These are phyloP conservation scores for Heliconius ethilla DNA, from an alignment of 2,888 invertebrate genomes.

Conservation along the genomic window DNA sequence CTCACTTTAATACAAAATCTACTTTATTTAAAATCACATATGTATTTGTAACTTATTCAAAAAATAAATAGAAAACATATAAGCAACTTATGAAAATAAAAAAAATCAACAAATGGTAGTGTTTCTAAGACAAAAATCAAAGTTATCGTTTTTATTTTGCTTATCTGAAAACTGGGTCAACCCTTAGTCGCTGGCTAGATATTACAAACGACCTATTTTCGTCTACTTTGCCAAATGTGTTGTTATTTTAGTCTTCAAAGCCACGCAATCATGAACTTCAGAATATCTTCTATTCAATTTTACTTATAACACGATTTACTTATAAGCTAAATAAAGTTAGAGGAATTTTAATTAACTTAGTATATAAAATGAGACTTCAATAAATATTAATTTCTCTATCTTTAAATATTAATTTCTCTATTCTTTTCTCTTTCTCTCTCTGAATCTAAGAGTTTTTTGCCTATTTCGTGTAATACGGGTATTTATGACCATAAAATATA, in stretches of 20 bases:
- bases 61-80: too few species aligned
- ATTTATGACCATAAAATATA: too few species aligned
- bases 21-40: too few species aligned
- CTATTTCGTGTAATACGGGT: too few species aligned
- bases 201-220: slow-evolving; percentile 41
- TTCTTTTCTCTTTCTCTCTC: too few species aligned
- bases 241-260: slow-evolving; percentile 39
- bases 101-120: too few species aligned
- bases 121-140: slow-evolving; percentile 11
- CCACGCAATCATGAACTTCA: slow-evolving; percentile 33
- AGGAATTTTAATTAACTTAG: neutral
- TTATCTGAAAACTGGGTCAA: slow-evolving; percentile 41
- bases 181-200: slow-evolving; percentile 39
- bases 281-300: slow-evolving; percentile 31
- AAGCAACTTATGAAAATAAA: too few species aligned
- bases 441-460: too few species aligned
- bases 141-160: slow-evolving; percentile 41
- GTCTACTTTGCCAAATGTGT: slow-evolving; percentile 41
- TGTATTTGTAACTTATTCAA: too few species aligned
- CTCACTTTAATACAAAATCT: too few species aligned
- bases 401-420: too few species aligned
- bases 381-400: too few species aligned
- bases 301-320: slow-evolving; percentile 9
- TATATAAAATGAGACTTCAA: neutral
- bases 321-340: neutral